phyloP scores from a whole-genome alignment of 2,797 vertebrate species.

The Tapera naevia region DNA sequence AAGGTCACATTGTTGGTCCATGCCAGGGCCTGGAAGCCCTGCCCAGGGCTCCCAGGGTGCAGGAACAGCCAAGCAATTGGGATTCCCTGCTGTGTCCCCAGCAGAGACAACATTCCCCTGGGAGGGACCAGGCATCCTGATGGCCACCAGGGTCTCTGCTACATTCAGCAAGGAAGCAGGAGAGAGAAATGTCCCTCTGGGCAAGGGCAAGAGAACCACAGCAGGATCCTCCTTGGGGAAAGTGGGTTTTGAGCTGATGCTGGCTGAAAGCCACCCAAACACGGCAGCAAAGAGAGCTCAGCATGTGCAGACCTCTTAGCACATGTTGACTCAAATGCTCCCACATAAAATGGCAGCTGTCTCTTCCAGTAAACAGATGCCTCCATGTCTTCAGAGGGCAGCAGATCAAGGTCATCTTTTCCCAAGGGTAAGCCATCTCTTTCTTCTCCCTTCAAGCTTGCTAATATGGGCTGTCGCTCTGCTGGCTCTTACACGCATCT shows the following conservation, averaged over 20 bases:
- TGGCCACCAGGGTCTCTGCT: neutral
- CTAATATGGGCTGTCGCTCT: neutral
- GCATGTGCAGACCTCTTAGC: neutral
- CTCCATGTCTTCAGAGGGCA: neutral
- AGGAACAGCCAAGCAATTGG: neutral
- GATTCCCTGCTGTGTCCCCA: neutral
- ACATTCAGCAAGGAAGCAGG: neutral
- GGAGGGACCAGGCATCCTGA: neutral
- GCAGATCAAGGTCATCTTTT: neutral
- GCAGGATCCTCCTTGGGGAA: neutral
- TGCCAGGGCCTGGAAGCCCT: neutral
- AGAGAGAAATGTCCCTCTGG: neutral
- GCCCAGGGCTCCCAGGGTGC: neutral
- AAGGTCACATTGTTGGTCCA: neutral
- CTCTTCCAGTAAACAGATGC: conserved; percentile 4
- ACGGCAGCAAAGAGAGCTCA: neutral
- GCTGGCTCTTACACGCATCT: neutral
- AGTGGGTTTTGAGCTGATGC: neutral
- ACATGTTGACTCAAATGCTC: neutral
- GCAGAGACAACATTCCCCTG: rapidly evolving
- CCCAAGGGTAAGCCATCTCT: neutral
- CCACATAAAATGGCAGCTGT: conserved; percentile 35
- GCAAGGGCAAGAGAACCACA: neutral
- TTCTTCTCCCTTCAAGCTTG: neutral
- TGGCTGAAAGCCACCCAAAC: neutral